Evolutionary conservation across 2,113 vertebrate genomes (phyloP).

Genomic region (Grus americana): DNA sequence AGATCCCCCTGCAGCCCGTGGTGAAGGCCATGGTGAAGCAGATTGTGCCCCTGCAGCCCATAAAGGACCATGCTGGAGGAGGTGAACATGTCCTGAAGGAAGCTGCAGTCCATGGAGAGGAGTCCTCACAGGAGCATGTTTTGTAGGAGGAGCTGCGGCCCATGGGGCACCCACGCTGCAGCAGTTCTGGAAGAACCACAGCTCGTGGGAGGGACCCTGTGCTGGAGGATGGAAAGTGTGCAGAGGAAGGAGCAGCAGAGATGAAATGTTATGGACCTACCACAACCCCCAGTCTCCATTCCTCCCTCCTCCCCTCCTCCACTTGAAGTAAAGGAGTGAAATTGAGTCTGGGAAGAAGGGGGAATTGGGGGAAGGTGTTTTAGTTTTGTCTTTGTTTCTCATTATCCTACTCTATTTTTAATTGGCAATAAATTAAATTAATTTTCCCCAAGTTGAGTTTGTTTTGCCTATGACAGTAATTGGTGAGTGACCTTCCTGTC

Average conservation of each 20-base stretch:
- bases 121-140: neutral
- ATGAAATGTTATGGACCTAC: neutral
- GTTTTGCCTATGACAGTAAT: neutral
- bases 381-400: neutral
- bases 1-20: neutral
- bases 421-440: neutral
- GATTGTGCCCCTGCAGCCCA: neutral
- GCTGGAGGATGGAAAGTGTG: neutral
- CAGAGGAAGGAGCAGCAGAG: neutral
- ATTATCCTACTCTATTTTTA: neutral
- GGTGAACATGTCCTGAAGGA: neutral
- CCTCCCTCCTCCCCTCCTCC: neutral
- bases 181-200: neutral
- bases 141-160: neutral
- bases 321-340: neutral
- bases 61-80: fast-evolving
- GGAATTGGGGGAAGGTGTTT: fast-evolving
- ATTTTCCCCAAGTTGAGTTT: neutral
- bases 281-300: neutral
- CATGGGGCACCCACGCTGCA: neutral
- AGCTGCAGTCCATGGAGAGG: neutral
- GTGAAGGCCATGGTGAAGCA: neutral
- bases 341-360: neutral
- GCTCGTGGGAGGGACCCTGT: fast-evolving
- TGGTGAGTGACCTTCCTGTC: neutral